Evolutionary conservation across 2,797 vertebrate species (phyloP), one percentile per base, ranked within the genome.

Genomic region (Sparidentex hasta): DNA sequence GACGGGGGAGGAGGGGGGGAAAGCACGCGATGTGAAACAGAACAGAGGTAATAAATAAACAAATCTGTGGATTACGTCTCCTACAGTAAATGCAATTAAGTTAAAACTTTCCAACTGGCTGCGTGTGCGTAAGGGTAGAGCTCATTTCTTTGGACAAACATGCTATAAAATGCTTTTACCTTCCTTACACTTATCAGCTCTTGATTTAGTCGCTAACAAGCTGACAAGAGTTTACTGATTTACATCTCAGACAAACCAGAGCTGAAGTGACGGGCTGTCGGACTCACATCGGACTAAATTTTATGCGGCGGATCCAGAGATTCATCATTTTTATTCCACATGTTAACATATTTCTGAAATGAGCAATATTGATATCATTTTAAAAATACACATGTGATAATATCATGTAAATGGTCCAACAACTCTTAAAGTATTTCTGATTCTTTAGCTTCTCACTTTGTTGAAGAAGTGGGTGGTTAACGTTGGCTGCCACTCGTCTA

Each of bases 51-150:
- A 69, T 78, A 64, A 83, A 86, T 82, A 74, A 87, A 75, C 82
- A 86, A 90, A 84, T 73, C 78, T 76, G 77, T 61, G 61, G 71
- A 74, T 84, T 84, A 85, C 51, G 66, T 80, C 74, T 78, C 74
- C 41, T 25, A 55, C 23, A 67, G 69, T 81, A 76, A 64, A 69
- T 68, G 72, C 81, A 79, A 65, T 84, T 79, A 82, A 55, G 74
- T 47, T 67, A 2, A 27, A 88, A 75, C 67, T 81, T 75, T 88
- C 71, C 74, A 80, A 68, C 66, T 84, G 74, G 74, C 64, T 88
- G 80, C 52, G 68, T 47, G 71, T 71, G 72, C 12, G 2, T 55
- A 38, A 65, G 29, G 29, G 67, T 62, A 41, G 52, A 79, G 65
- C 43, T 75, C 5, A 87, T 78, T 88, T 64, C 73, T 82, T 71